Percentiles rank a stretch among this genome's conserved stretches.
Evolutionary conservation across 2,797 vertebrate genomes (phyloP).

Genomic region (Sciurus carolinensis): DNA sequence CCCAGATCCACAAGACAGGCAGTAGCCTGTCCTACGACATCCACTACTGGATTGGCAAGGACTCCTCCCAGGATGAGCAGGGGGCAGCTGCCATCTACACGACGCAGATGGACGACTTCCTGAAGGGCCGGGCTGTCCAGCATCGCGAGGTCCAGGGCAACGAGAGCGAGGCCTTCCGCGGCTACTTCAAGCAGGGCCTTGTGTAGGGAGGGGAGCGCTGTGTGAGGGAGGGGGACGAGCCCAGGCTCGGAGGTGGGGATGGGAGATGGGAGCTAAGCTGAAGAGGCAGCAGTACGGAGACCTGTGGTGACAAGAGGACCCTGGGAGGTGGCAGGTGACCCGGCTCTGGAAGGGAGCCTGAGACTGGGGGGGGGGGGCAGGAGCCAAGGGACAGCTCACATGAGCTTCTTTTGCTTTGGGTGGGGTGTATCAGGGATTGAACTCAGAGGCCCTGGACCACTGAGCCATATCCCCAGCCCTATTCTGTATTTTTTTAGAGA

Average conservation of each 20-base stretch:
- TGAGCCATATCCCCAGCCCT: too few species aligned
- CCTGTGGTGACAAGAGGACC: background rate
- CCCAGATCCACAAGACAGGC: conserved; percentile 91
- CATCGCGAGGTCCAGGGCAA: conserved; percentile 92
- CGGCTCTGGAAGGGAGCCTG: background rate
- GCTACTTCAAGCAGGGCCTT: conserved; percentile 94
- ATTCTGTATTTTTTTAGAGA: too few species aligned
- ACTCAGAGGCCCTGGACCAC: too few species aligned
- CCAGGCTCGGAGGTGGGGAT: background rate
- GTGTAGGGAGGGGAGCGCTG: conserved; percentile 87
- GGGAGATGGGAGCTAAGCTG: background rate
- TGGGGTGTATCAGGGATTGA: too few species aligned
- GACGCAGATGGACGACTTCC: conserved; percentile 92
- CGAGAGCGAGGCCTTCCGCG: conserved; percentile 91
- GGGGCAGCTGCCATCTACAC: conserved; percentile 93
- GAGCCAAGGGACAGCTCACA: background rate
- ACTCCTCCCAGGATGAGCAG: conserved; percentile 92
- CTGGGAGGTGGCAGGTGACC: background rate
- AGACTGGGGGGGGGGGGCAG: background rate
- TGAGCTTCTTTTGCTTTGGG: background rate
- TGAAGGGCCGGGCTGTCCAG: conserved; percentile 91
- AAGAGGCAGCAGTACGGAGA: background rate
- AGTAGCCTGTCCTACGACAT: conserved; percentile 91
- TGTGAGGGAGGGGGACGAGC: background rate
- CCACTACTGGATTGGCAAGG: conserved; percentile 93